Base-by-base conservation (phyloP, 2,797 vertebrate species). In the Acrossocheilus wenchowensis region DNA sequence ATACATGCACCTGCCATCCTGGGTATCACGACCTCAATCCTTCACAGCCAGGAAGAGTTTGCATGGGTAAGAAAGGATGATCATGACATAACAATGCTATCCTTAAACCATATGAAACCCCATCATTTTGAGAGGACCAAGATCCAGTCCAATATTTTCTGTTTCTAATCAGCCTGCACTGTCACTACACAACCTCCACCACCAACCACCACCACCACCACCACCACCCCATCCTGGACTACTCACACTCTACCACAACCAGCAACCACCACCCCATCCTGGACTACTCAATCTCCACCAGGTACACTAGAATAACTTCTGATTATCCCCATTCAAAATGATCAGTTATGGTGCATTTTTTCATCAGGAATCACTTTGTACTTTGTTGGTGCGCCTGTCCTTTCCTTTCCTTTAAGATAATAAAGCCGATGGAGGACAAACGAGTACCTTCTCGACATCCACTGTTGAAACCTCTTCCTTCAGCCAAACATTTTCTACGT, bases 1-100 rank as follows among this genome's bases (percentile, higher is more conserved):
- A 94, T 89, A 66, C 12, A 36, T 96, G 96, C 73, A 41, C 34
- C 75, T 95, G 95, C 88, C 87, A 0, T n/a, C 87, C 79, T 30
- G 94, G 93, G 78, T 94, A 90, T 57, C 11, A 3, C 0, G 92
- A 95, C 45, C 83, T 87, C 62, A 88, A 92, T 64, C 89, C 88
- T 77, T 83, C 34, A 69, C 87, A 90, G 87, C 90, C 92, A 4
- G 94, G 94, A 88, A 83, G 89, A 36, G 14, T 84, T 23, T 96
- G 95, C 66, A 73, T 52, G 86, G 91, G 95, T 96, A 64, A 88
- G 90, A 72, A 71, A 23, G 0, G 21, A n/a, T 15, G 23, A 15
- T 17, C 17, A 26, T 60, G 7, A 39, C 60, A 39, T 48, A 19
- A 82, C 15, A 19, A 57, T 34, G n/a, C n/a, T 83, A 12, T 26